phyloP scores from a whole-genome alignment of 2,113 vertebrate species.

The Poeciliopsis prolifica region DNA sequence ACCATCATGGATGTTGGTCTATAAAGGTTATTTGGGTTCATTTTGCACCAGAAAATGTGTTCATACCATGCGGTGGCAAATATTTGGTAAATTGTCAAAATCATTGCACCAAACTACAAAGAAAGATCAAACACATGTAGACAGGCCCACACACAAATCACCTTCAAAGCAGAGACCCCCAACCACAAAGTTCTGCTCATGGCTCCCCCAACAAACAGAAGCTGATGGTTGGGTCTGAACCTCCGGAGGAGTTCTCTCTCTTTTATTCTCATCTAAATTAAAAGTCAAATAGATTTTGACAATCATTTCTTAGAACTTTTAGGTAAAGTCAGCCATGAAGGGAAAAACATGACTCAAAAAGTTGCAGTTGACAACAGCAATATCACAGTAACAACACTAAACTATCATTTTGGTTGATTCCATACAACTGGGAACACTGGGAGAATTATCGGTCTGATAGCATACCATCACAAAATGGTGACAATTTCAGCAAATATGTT shows the following conservation, averaged over 20 bases:
- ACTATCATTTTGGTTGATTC: too few species aligned
- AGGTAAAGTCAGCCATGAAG: neutral
- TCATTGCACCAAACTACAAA: neutral
- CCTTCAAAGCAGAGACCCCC: constrained; percentile 6
- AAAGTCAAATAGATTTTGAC: too few species aligned
- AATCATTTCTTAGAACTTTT: neutral
- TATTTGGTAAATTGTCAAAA: neutral
- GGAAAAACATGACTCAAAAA: neutral
- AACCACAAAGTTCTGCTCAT: constrained; percentile 3
- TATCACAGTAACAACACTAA: too few species aligned
- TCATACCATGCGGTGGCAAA: neutral
- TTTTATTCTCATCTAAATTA: neutral
- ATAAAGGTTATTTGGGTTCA: neutral
- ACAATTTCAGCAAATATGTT: too few species aligned
- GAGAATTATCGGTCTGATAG: too few species aligned
- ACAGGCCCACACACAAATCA: constrained; percentile 11
- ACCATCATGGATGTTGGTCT: neutral
- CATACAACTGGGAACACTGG: too few species aligned
- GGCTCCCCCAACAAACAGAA: neutral
- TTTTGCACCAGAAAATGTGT: neutral
- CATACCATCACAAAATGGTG: too few species aligned
- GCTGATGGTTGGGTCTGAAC: neutral
- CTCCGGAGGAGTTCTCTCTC: neutral
- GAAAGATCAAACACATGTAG: constrained; percentile 12
- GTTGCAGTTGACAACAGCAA: neutral